A percentile compares a stretch with the other conserved stretches of the same genome.
Conservation (phyloP, 2,113 vertebrate species). For the Vombatus ursinus region DNA sequence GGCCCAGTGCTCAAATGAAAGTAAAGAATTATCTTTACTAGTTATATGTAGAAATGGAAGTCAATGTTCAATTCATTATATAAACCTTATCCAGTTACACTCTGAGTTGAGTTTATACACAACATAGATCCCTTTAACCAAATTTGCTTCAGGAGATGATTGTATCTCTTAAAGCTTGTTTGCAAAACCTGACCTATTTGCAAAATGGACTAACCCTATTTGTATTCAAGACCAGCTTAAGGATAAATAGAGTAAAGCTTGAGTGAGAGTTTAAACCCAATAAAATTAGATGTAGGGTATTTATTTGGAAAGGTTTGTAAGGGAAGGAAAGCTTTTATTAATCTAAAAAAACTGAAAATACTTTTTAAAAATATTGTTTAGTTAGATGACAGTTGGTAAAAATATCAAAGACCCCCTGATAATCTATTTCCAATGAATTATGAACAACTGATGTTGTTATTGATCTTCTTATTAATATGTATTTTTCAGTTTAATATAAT, state of each 20-base stretch:
- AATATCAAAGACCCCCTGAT: background rate
- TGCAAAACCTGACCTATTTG: background rate
- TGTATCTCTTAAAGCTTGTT: background rate
- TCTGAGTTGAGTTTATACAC: background rate
- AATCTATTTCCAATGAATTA: background rate
- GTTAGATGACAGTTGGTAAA: background rate
- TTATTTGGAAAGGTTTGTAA: background rate
- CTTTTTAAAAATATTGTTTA: background rate
- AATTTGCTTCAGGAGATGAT: background rate
- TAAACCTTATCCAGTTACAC: background rate
- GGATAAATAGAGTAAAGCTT: background rate
- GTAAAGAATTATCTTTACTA: no score
- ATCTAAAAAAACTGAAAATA: background rate
- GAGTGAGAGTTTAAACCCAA: background rate
- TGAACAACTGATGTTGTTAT: background rate
- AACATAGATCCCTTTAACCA: background rate
- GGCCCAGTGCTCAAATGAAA: slow-evolving; percentile 11
- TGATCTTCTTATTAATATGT: background rate
- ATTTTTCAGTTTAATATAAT: background rate
- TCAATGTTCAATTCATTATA: slow-evolving; percentile 26
- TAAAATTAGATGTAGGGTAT: background rate
- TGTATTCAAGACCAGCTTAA: background rate
- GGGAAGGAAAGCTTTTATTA: background rate
- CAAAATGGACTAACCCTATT: background rate
- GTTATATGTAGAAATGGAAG: background rate